A percentile compares a stretch with the other conserved stretches of the same genome.
Conservation (phyloP, 2,113 vertebrate species). For the Echinops telfairi region DNA sequence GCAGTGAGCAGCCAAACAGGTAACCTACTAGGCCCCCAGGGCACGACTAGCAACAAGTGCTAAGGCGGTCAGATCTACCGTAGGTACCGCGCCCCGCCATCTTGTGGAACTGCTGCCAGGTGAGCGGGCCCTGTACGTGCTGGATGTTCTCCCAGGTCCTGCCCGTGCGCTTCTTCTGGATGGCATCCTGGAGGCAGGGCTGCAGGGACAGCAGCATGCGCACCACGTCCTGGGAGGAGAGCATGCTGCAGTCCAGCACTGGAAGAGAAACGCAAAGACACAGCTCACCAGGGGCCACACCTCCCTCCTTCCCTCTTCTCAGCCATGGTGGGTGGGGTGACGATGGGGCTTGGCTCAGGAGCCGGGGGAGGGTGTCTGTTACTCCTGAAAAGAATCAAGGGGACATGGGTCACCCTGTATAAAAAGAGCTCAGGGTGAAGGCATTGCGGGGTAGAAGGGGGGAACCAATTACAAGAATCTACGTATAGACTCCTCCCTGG, state of each 20-base stretch:
- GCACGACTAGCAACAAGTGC: no score
- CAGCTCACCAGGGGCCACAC: neutral
- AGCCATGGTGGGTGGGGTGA: neutral
- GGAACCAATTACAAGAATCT: no score
- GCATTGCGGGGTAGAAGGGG: no score
- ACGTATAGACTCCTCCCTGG: no score
- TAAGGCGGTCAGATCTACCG: constrained; percentile 83
- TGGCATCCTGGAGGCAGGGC: constrained; percentile 98
- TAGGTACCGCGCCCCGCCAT: constrained; percentile 98
- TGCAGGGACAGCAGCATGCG: constrained; percentile 97
- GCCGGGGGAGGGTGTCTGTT: neutral
- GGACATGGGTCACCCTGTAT: neutral
- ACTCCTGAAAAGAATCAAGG: constrained; percentile 36
- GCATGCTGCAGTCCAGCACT: constrained; percentile 96
- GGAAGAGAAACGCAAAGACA: constrained; percentile 58
- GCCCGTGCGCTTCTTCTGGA: constrained; percentile 98
- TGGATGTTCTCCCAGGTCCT: constrained; percentile 99
- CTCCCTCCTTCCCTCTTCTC: neutral
- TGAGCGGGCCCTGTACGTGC: constrained; percentile 98
- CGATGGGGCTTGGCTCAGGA: neutral
- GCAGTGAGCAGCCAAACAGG: no score
- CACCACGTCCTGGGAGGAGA: constrained; percentile 98
- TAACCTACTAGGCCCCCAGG: no score
- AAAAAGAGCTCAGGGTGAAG: constrained; percentile 31
- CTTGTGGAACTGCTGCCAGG: constrained; percentile 99